A percentile compares a stretch with the other conserved stretches of the same genome.
Conservation (phyloP, 2,888 invertebrate genomes). For the Drosophila barbarae region DNA sequence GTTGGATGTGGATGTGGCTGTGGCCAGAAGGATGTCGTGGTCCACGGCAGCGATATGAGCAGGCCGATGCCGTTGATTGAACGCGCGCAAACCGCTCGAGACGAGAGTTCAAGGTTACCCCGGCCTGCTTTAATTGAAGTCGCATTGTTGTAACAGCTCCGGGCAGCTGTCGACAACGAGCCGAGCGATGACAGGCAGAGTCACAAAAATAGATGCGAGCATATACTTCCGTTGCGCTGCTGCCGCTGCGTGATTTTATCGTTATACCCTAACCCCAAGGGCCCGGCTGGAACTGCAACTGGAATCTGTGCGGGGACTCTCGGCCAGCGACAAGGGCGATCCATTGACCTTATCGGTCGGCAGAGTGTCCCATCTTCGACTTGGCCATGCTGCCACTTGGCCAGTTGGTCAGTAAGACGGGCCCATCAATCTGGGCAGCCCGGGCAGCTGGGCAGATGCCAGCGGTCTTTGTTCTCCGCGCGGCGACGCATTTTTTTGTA, state of each 20-base stretch:
- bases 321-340: conserved; percentile 7
- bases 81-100: conserved; percentile 66
- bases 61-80: conserved; percentile 56
- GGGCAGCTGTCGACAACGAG: conserved; percentile 39
- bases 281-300: conserved; percentile 25
- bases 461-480: conserved; percentile 62
- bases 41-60: conserved; percentile 51
- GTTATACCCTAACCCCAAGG: conserved; percentile 32
- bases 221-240: conserved; percentile 60
- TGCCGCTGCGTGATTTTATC: conserved; percentile 52
- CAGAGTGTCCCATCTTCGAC: conserved; percentile 40
- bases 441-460: conserved; percentile 53
- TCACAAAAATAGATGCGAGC: conserved; percentile 63
- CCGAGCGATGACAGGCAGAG: conserved; percentile 61
- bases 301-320: conserved; percentile 12
- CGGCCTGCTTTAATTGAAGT: conserved; percentile 64
- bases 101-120: conserved; percentile 75
- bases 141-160: conserved; percentile 68
- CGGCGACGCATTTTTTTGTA: conserved; percentile 67
- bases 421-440: conserved; percentile 52
- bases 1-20: conserved; percentile 37
- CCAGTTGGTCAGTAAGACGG: conserved; percentile 66
- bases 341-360: conserved; percentile 25
- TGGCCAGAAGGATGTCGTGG: conserved; percentile 34
- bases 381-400: conserved; percentile 37